Percentiles rank a stretch among this genome's conserved stretches.
These are phyloP conservation scores for Atherinosoma microstoma DNA, from an alignment of 2,797 vertebrate species.

Conservation along the genomic window DNA sequence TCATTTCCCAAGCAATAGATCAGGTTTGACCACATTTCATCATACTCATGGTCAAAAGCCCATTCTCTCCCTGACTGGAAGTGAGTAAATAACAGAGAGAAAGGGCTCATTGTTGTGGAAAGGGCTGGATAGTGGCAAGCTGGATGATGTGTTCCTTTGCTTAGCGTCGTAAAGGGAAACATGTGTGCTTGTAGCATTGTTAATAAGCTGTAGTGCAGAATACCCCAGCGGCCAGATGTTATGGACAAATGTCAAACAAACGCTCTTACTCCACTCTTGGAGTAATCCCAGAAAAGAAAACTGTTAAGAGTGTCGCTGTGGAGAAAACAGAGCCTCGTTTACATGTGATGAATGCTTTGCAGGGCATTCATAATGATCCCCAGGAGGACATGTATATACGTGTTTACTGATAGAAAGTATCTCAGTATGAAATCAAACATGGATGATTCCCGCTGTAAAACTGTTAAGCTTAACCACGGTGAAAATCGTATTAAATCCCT, in stretches of 20 bases:
- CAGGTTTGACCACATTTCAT: constrained; percentile 78
- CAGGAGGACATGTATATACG: constrained; percentile 32
- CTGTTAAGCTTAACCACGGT: constrained; percentile 13
- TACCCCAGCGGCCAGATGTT: constrained; percentile 85
- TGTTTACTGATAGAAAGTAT: constrained; percentile 43
- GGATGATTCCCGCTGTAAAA: constrained; percentile 35
- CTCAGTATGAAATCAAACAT: constrained; percentile 46
- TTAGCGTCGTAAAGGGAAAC: constrained; percentile 83
- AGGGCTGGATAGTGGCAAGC: constrained; percentile 79
- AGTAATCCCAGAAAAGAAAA: constrained; percentile 60
- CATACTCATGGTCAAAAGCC: constrained; percentile 76
- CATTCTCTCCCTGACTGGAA: constrained; percentile 77
- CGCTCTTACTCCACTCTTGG: constrained; percentile 75
- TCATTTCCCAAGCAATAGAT: constrained; percentile 74
- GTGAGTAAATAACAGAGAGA: constrained; percentile 80
- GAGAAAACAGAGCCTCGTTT: constrained; percentile 67
- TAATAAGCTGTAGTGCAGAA: constrained; percentile 83
- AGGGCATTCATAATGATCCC: constrained; percentile 47
- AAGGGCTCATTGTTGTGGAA: constrained; percentile 86
- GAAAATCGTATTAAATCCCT: constrained; percentile 8
- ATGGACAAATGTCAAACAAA: constrained; percentile 87
- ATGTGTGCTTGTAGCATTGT: constrained; percentile 85
- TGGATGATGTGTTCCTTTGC: constrained; percentile 84
- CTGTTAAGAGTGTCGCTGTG: constrained; percentile 61
- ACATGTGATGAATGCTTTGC: constrained; percentile 67